Evolutionary conservation across 2,113 vertebrate species (phyloP), one percentile per base, ranked within the genome.

Genomic region (Setophaga kirtlandii): DNA sequence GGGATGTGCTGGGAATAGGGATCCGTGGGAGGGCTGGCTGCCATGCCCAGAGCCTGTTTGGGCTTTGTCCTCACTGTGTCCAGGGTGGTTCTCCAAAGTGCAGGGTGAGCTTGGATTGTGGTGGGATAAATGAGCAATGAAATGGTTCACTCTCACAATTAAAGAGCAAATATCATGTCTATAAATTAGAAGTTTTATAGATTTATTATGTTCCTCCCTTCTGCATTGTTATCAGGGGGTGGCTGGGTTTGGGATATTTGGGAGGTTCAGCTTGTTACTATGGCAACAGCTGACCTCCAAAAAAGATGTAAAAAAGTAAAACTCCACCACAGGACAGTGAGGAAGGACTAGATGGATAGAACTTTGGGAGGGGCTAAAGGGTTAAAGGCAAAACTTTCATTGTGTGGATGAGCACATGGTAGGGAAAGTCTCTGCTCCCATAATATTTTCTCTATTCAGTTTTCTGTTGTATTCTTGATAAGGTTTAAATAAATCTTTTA

Each of bases 41-140:
- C 27, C 1, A 0, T 0, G 2, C 63, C 53, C 37, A 10, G 65
- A 12, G 37, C 25, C 47, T 3, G 1, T 15, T 24, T 4, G 14
- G 33, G 21, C 41, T 24, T 55, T 0, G 3, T n/a, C n/a, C 37
- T 19, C 6, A 0, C 64, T 1, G 1, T 30, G 69, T 4, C 1
- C 7, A 12, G 22, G 37, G 33, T 11, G 22, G 11, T 2, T 83
- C 87, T 70, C 53, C 60, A 15, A 4, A 3, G 1, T 6, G 21
- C 42, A 19, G 9, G 0, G 33, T 4, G 52, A 39, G 35, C 30
- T 17, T 15, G 69, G 60, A 4, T 3, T 4, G 12, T 59, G 56
- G n/a, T 24, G 14, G 15, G 22, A 24, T 35, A 35, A 2, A 58
- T 58, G 21, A 58, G 14, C 3, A 16, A 59, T 25, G 56, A 24